phyloP scores from a whole-genome alignment of 2,888 invertebrate genomes.

The Mylabris sibirica region DNA sequence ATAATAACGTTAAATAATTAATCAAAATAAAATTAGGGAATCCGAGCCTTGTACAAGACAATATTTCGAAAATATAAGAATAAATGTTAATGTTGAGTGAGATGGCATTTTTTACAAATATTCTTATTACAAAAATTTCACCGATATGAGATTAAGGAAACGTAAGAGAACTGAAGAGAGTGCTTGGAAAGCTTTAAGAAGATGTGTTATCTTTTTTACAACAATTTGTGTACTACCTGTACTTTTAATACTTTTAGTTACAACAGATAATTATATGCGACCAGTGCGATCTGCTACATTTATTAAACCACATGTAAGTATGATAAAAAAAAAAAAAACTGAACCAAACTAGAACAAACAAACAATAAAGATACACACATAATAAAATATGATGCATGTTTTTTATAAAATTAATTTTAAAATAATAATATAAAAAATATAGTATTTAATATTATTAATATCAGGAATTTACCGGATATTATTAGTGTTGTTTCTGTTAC shows the following conservation, averaged over 20 bases:
- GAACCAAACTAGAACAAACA: not conserved
- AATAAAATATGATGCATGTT: no score
- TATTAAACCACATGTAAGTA: constrained; percentile 62
- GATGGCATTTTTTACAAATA: not conserved
- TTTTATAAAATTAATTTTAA: no score
- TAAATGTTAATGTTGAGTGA: not conserved
- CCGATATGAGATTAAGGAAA: constrained; percentile 58
- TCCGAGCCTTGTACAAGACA: constrained; percentile 13
- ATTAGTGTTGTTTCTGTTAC: not conserved
- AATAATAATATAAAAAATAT: not conserved
- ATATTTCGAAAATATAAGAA: not conserved
- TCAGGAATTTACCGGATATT: constrained; percentile 6
- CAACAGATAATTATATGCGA: constrained; percentile 69
- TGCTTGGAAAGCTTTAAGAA: constrained; percentile 61
- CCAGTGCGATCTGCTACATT: constrained; percentile 54
- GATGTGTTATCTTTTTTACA: constrained; percentile 69
- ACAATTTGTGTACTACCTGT: constrained; percentile 69
- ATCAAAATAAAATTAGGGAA: not conserved
- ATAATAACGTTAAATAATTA: constrained; percentile 16
- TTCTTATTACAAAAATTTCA: not conserved
- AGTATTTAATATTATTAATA: not conserved
- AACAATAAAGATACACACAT: not conserved
- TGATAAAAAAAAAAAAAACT: not conserved
- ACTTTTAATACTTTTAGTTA: constrained; percentile 68
- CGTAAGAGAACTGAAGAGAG: constrained; percentile 59